A percentile compares a stretch with the other conserved stretches of the same genome.
These are phyloP conservation scores for Pseudocheirus occidentalis DNA, from an alignment of 2,797 vertebrate genomes.

Conservation along the genomic window DNA sequence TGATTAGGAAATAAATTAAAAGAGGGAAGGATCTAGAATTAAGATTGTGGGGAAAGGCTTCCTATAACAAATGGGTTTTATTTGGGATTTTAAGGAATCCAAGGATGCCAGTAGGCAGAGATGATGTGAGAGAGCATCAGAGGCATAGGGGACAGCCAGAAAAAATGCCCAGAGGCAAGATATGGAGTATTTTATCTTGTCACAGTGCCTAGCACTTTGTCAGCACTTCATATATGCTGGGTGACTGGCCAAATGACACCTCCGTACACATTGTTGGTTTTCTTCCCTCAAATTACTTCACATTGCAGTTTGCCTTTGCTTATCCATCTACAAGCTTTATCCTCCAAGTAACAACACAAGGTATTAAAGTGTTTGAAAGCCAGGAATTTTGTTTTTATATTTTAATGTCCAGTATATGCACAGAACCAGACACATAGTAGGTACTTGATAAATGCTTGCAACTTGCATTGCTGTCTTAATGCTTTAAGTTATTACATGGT, in stretches of 20 bases:
- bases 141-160: neutral
- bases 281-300: neutral
- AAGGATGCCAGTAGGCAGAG: neutral
- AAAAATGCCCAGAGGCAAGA: neutral
- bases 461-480: neutral
- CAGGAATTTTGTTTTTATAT: neutral
- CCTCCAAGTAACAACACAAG: neutral
- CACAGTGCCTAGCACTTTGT: neutral
- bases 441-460: neutral
- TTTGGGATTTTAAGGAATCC: neutral
- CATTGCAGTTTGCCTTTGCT: neutral
- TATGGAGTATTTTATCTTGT: neutral
- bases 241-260: neutral
- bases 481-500: neutral
- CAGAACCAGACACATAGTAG: neutral
- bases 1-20: neutral
- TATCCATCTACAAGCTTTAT: neutral
- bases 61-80: neutral
- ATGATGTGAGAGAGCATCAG: neutral
- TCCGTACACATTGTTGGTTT: neutral
- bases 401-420: neutral
- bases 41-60: neutral
- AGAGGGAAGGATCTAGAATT: neutral
- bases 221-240: neutral
- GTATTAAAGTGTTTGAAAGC: neutral